Evolutionary conservation across 2,797 vertebrate species (phyloP).

Genomic region (Aphelocoma californica): DNA sequence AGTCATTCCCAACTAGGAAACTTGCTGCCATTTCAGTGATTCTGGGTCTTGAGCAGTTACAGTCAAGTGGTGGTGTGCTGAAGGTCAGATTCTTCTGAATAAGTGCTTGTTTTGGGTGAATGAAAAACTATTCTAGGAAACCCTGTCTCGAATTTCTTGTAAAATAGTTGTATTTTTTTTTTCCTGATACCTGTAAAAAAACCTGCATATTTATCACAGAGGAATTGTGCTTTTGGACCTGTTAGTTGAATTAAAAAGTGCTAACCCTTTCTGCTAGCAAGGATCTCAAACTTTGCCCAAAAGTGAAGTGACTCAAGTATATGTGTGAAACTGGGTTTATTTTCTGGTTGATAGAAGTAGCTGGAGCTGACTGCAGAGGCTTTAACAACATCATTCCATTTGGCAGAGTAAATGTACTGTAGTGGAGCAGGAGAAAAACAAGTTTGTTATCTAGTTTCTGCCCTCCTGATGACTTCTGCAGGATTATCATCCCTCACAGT

Average conservation of each 20-base stretch:
- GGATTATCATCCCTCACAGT: neutral
- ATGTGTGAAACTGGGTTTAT: neutral
- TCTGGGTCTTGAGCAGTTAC: neutral
- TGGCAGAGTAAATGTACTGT: neutral
- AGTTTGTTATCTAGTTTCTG: neutral
- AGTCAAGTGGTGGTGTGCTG: neutral
- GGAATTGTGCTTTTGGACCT: neutral
- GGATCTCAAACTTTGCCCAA: neutral
- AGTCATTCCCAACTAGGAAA: neutral
- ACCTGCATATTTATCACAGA: neutral
- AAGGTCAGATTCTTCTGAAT: neutral
- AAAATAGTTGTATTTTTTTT: neutral
- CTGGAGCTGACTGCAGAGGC: neutral
- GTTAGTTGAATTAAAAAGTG: neutral
- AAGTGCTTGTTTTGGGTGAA: neutral
- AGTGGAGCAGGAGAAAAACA: neutral
- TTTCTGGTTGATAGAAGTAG: neutral
- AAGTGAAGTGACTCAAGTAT: neutral
- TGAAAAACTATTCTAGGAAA: neutral
- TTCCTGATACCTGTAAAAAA: neutral
- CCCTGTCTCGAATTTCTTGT: neutral
- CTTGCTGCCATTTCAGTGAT: neutral
- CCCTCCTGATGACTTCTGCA: neutral
- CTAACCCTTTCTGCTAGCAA: neutral
- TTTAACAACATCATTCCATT: neutral